Evolutionary conservation across 2,797 vertebrate genomes (phyloP), one percentile per base, ranked within the genome.

Genomic region (Takifugu ocellatus): DNA sequence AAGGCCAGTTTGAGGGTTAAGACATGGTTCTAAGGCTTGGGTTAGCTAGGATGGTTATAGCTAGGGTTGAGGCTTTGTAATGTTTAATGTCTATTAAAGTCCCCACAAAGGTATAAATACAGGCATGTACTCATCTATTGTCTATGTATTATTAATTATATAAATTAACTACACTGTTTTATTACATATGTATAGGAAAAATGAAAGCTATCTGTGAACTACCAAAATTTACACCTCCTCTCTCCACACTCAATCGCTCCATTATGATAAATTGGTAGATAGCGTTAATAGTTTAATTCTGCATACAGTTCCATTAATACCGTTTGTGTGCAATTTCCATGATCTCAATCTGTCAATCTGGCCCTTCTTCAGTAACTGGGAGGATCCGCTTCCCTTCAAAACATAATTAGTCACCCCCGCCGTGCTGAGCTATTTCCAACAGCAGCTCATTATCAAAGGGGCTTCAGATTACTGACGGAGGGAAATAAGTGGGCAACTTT

Each of bases 301-400:
- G 70, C 60, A 74, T 71, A 55, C 52, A 73, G 78, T 82, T 79
- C 66, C 76, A 81, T 78, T 70, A 78, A 74, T 51, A 68, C 51
- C 54, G 56, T 77, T 77, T 74, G 73, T 80, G 51, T 70, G 67
- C 56, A 62, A 81, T 79, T 83, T 84, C 66, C 54, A 68, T 81
- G 81, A 83, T 84, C 86, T 81, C 71, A 85, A 85, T 82, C 83
- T 77, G 84, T 85, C 86, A 85, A 53, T 87, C 80, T 77, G 57
- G 16, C n/a, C 51, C 61, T 52, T 62, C 62, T 49, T 0, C 56
- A 47, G 59, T 31, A 6, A 62, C 77, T 61, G 75, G 79, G 79
- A 82, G 63, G 74, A 36, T 56, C 29, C 0, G 1, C 58, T 59
- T 64, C 75, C 73, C 66, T 69, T 60, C 25, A 70, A 84, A 80